Conservation (phyloP, 2,113 vertebrate species). For the Peromyscus polionotus region DNA sequence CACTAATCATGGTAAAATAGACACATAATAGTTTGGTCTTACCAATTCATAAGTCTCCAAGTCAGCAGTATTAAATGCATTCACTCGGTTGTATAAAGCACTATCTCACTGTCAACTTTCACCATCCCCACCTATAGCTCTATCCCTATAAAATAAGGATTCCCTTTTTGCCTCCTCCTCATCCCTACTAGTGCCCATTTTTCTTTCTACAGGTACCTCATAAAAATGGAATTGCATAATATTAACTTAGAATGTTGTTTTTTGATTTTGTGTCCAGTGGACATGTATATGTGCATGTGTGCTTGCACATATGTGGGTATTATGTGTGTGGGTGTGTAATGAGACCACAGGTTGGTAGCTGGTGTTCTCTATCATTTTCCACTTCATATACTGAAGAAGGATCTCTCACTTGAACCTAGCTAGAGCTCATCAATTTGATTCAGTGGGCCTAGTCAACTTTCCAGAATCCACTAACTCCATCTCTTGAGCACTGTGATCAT, state of each 20-base stretch:
- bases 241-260: constrained; percentile 1
- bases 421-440: not conserved
- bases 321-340: not conserved
- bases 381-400: not conserved
- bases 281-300: not conserved
- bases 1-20: not conserved
- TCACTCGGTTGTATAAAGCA: not conserved
- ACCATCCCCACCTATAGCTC: not conserved
- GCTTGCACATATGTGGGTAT: not conserved
- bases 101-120: not conserved
- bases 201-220: not conserved
- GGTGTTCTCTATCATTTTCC: not conserved
- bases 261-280: not conserved
- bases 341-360: not conserved
- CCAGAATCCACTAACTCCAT: not conserved
- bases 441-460: not conserved
- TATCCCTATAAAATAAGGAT: not conserved
- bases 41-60: not conserved
- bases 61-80: not conserved
- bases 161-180: not conserved
- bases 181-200: not conserved
- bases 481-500: not conserved
- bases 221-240: not conserved
- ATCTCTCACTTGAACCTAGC: not conserved
- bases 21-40: not conserved